Evolutionary conservation across 2,113 vertebrate species (phyloP).

Genomic region (Spilogale gracilis): DNA sequence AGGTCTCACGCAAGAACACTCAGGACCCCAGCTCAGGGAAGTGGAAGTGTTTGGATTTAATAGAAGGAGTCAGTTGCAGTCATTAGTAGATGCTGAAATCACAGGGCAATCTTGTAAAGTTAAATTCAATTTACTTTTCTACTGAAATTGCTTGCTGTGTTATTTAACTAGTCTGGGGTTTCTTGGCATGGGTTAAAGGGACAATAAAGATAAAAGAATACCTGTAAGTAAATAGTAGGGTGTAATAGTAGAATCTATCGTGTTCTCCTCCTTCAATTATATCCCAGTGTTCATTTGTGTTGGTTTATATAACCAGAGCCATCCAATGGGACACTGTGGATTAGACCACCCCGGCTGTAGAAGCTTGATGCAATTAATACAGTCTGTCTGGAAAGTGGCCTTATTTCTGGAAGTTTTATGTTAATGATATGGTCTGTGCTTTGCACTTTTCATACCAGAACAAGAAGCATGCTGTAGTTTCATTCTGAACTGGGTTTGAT

Average conservation of each 20-base stretch:
- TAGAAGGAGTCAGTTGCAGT: conserved; percentile 82
- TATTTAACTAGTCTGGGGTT: conserved; percentile 84
- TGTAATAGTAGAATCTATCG: conserved; percentile 80
- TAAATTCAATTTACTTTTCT: conserved; percentile 85
- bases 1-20: conserved; percentile 75
- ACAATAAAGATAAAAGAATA: conserved; percentile 88
- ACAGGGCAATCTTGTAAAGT: conserved; percentile 85
- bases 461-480: conserved; percentile 84
- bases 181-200: conserved; percentile 87
- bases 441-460: conserved; percentile 85
- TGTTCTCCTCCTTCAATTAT: conserved; percentile 84
- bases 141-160: conserved; percentile 82
- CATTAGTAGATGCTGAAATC: conserved; percentile 85
- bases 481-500: conserved; percentile 86
- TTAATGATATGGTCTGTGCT: conserved; percentile 88
- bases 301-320: conserved; percentile 83
- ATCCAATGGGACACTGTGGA: conserved; percentile 78
- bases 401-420: conserved; percentile 89
- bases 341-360: conserved; percentile 87
- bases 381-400: conserved; percentile 87
- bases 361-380: conserved; percentile 87
- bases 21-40: conserved; percentile 64
- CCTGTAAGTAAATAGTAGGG: conserved; percentile 86
- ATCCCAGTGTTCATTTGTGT: conserved; percentile 77
- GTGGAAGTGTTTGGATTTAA: conserved; percentile 77